Evolutionary conservation across 1,140 invertebrate species (phyloP).

Genomic region (Coelopa frigida): DNA sequence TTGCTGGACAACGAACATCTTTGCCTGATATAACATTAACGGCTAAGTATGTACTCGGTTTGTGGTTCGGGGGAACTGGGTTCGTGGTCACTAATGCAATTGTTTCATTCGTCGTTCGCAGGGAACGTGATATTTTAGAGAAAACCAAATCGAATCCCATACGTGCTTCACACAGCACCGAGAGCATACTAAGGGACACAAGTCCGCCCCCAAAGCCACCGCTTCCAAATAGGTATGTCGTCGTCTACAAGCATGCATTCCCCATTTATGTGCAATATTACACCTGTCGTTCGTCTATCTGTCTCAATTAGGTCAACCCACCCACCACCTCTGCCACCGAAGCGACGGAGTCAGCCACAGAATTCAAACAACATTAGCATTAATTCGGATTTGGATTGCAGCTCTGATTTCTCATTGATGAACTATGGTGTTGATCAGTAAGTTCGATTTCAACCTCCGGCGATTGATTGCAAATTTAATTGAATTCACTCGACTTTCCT

Average conservation of each 20-base stretch:
- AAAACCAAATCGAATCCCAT: constrained; percentile 49
- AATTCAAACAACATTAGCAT: constrained; percentile 33
- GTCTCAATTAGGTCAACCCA: constrained; percentile 26
- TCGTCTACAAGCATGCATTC: no score
- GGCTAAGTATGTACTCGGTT: constrained; percentile 50
- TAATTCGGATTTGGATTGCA: constrained; percentile 47
- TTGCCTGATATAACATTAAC: constrained; percentile 73
- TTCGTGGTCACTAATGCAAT: not conserved
- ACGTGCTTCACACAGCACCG: constrained; percentile 65
- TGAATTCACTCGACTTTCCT: not conserved
- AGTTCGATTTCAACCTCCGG: constrained; percentile 12
- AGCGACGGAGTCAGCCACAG: constrained; percentile 51
- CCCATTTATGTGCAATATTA: no score
- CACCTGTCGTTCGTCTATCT: no score
- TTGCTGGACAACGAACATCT: constrained; percentile 48
- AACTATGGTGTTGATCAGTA: constrained; percentile 53
- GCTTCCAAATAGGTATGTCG: constrained; percentile 57
- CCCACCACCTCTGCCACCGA: constrained; percentile 70
- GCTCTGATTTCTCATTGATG: constrained; percentile 46
- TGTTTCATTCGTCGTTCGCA: constrained; percentile 7
- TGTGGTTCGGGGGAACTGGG: no score
- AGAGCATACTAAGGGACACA: constrained; percentile 52
- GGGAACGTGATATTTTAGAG: constrained; percentile 41
- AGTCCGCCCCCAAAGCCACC: constrained; percentile 79
- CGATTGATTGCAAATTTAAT: not conserved